Conservation (phyloP, 2,888 invertebrate genomes). For the Agriopis leucophaearia region DNA sequence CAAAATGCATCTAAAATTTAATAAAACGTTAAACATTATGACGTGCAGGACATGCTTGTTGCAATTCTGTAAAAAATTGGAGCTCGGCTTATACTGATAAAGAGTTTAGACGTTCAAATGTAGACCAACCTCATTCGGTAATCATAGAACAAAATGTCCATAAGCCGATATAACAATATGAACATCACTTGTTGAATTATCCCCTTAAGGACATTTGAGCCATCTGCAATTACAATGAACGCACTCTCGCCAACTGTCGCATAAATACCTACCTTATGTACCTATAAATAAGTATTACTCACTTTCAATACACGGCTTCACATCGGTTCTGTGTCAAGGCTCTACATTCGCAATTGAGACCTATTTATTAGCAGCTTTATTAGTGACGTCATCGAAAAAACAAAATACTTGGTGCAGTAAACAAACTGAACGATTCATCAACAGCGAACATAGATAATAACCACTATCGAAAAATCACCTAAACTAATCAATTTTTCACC, state of each 20-base stretch:
- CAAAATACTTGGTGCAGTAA: not conserved
- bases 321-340: conserved; percentile 31
- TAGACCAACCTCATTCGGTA: not conserved
- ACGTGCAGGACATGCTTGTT: too few species aligned
- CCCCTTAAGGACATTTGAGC: conserved; percentile 26
- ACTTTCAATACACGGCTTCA: conserved; percentile 11
- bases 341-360: conserved; percentile 15
- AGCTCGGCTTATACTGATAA: not conserved
- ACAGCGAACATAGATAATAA: too few species aligned
- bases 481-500: too few species aligned
- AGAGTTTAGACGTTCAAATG: not conserved
- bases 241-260: conserved; percentile 31
- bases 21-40: too few species aligned
- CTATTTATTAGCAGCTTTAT: conserved; percentile 15
- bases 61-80: not conserved
- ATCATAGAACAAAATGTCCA: not conserved
- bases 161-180: not conserved
- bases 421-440: not conserved
- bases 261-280: conserved; percentile 16
- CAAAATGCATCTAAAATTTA: too few species aligned
- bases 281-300: conserved; percentile 32
- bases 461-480: too few species aligned
- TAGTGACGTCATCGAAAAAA: conserved; percentile 29
- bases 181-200: conserved; percentile 39
- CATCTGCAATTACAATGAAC: conserved; percentile 26